Conservation (phyloP, 2,797 vertebrate species). For the Danionella dracula region DNA sequence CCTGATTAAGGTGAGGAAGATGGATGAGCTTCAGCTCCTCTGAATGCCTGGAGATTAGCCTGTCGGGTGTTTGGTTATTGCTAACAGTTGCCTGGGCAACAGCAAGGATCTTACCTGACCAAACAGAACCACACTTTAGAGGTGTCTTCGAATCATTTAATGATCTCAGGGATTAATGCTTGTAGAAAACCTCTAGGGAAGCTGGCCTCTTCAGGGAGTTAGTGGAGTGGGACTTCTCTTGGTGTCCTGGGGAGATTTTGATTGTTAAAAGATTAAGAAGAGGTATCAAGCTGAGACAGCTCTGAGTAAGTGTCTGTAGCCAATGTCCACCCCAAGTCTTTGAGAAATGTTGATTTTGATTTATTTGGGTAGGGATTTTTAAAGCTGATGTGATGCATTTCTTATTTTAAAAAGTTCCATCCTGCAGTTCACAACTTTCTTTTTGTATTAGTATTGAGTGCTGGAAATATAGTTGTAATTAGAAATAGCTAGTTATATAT, state of each 20-base stretch:
- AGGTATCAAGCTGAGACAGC: neutral
- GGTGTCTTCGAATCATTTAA: neutral
- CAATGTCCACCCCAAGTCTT: neutral
- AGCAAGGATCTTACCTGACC: neutral
- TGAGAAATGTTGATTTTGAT: too few species aligned
- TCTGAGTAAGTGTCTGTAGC: constrained; percentile 10
- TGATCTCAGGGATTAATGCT: too few species aligned
- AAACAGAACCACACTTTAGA: neutral
- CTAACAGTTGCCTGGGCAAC: constrained; percentile 29
- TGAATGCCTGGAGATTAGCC: constrained; percentile 8
- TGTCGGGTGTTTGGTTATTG: neutral
- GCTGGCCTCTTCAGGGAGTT: neutral
- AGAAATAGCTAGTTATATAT: too few species aligned
- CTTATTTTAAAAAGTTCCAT: too few species aligned
- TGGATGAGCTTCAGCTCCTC: neutral
- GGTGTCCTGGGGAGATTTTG: neutral
- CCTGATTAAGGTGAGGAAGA: constrained; percentile 85
- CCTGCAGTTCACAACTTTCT: too few species aligned
- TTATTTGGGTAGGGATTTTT: too few species aligned
- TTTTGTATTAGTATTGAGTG: too few species aligned
- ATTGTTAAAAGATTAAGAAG: constrained; percentile 5
- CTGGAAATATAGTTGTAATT: too few species aligned
- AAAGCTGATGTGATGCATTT: too few species aligned
- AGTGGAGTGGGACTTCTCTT: constrained; percentile 2
- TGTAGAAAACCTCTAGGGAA: constrained; percentile 9